Base-by-base conservation (phyloP, 2,888 invertebrate species). In the Dioctria linearis region DNA sequence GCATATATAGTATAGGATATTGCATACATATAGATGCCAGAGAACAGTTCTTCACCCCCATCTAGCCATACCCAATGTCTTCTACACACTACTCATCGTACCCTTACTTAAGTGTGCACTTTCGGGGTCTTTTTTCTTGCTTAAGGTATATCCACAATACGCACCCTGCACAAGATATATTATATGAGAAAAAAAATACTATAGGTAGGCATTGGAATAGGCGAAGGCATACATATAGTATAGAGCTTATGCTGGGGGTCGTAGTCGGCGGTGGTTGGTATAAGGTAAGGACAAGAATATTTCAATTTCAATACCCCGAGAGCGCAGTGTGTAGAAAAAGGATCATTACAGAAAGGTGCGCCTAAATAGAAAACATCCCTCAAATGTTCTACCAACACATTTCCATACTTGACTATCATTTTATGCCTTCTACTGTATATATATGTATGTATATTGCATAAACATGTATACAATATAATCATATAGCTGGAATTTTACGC, bases 81-180 rank as follows among this genome's bases (percentile, higher is more conserved):
- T 73, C 73, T 13, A 51, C 25, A 73, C 57, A 57, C 42, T 54
- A 73, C 57, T 73, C 9, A 54, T 57, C 73, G 73, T 42, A 73
- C 73, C 42, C 73, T 39, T 57, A 49, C 40, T 73, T 39, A 57
- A 73, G 73, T 71, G 9, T 49, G 57, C 57, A 57, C 73, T 42
- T 73, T 40, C 25, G 42, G 49, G 42, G 39, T 73, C 9, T 73
- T 73, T 59, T 73, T 73, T 57, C 43, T 69, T 69, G 39, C 73
- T 66, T 57, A 11, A 39, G 42, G 11, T 57, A 42, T 42, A 57
- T 57, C 37, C 73, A 57, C 51, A 73, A 46, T 73, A 73, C 73
- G 73, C 73, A 73, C 43, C 51, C 59, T 59, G 8, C 42, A 42
- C 5, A 43, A 66, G 43, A 25, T 25, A 25, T 25, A 25, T n/a